Evolutionary conservation across 2,113 vertebrate species (phyloP), one percentile per base, ranked within the genome.

Genomic region (Plotosus lineatus): DNA sequence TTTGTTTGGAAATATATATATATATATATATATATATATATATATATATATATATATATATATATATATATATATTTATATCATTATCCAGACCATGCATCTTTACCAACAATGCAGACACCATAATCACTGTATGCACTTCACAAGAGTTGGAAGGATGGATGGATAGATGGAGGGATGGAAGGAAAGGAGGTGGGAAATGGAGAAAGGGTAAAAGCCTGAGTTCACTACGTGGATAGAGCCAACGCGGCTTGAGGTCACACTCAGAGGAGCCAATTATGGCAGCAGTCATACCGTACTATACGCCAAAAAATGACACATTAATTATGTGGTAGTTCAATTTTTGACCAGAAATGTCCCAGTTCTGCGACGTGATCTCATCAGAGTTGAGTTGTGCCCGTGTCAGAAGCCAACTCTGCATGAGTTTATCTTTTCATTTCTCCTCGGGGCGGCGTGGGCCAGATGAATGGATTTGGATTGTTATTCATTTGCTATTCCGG

Each of bases 81-180:
- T 1, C 51, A 51, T 86, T 48, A 51, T 89, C 85, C 87, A 88
- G 86, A 90, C 90, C 88, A 90, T 89, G 87, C 83, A 81, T 89
- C 86, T 85, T 90, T 88, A 82, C 90, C 88, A 90, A 89, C 91
- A 93, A 92, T 90, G 90, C 90, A 92, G 91, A 90, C 84, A 83
- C 12, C 50, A 66, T 28, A 14, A 42, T 15, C n/a, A 56, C 38
- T 14, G 23, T 44, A 38, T 68, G 21, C 28, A 60, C 28, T 17
- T 61, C 58, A 33, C 58, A 33, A n/a, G n/a, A n/a, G n/a, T n/a
- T n/a, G n/a, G n/a, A n/a, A n/a, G n/a, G n/a, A n/a, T n/a, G 7
- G 4, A 46, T 46, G 44, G 44, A 46, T 46, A 46, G 3, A 46
- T 8, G 44, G n/a, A 28, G n/a, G 60, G 31, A 33, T 31, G 60